Evolutionary conservation across 2,113 vertebrate genomes (phyloP).

Genomic region (Tachuris rubrigastra): DNA sequence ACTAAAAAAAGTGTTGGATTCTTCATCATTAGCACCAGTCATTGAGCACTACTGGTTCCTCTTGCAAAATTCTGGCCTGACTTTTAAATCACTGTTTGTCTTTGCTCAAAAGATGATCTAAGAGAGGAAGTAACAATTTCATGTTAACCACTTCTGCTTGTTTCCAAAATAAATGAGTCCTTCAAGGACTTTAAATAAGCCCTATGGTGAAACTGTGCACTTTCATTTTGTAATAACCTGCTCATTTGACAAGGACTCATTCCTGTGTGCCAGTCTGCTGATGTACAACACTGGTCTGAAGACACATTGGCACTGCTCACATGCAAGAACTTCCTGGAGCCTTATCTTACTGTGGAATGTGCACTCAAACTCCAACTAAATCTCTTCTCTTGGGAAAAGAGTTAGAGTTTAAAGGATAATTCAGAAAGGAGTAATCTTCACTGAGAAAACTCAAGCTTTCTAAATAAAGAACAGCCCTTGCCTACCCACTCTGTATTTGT

Average conservation of each 20-base stretch:
- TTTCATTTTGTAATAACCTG: background rate
- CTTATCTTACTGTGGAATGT: background rate
- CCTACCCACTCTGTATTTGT: background rate
- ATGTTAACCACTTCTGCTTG: background rate
- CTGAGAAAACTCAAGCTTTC: background rate
- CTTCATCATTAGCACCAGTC: background rate
- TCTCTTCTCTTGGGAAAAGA: background rate
- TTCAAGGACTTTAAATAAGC: background rate
- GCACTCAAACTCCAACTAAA: background rate
- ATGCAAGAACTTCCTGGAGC: background rate
- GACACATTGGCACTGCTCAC: background rate
- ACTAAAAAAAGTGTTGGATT: background rate
- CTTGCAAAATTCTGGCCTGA: background rate
- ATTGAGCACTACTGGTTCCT: background rate
- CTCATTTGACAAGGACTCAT: conserved; percentile 29
- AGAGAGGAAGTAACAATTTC: background rate
- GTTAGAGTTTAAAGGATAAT: background rate
- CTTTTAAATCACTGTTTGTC: background rate
- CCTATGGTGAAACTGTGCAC: background rate
- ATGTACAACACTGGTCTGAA: background rate
- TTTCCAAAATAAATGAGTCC: background rate
- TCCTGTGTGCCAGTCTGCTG: background rate
- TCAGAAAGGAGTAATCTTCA: background rate
- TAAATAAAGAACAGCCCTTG: background rate
- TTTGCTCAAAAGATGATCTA: background rate